Evolutionary conservation across 2,113 vertebrate genomes (phyloP), one percentile per base, ranked within the genome.

Genomic region (Todiramphus saurophagus): DNA sequence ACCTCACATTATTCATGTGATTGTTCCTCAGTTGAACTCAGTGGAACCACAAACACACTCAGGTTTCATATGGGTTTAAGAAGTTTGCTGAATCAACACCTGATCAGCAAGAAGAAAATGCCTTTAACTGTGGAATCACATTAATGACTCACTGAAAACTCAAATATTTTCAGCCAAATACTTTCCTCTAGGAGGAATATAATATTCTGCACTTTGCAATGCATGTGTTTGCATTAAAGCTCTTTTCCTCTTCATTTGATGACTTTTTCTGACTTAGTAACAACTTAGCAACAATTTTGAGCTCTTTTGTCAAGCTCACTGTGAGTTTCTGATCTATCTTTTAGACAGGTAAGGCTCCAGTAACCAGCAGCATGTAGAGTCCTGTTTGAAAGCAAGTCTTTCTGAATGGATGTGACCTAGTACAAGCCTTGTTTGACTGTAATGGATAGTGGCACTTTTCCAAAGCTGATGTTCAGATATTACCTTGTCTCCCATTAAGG

Each of bases 31-130:
- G 60, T 4, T 84, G 74, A 93, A 73, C 62, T 87, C 48, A 30
- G 33, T 48, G 28, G 92, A 90, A 92, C 66, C 66, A 72, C 68
- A 93, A 88, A 86, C 51, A 50, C 3, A 10, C 69, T 91, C 83
- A 60, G 39, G 74, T 94, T 96, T 96, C 86, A 87, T 60, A 77
- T 7, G 37, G 80, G 76, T 24, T 89, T 56, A 79, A 89, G 69
- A 44, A 58, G 28, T 83, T 76, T 86, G 69, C 74, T 92, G 89
- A 96, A 87, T 95, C 93, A 96, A 83, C 90, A 90, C n/a, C 46
- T 39, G 27, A 55, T 30, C 37, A 78, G 35, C 33, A 62, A 76
- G 6, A 69, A 81, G 66, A 83, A 89, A 95, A 87, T 89, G 58
- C 31, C 66, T 58, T 87, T 83, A 75, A 44, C 28, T 43, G 11